Evolutionary conservation across 2,797 vertebrate genomes (phyloP).

Genomic region (Lates japonicus): DNA sequence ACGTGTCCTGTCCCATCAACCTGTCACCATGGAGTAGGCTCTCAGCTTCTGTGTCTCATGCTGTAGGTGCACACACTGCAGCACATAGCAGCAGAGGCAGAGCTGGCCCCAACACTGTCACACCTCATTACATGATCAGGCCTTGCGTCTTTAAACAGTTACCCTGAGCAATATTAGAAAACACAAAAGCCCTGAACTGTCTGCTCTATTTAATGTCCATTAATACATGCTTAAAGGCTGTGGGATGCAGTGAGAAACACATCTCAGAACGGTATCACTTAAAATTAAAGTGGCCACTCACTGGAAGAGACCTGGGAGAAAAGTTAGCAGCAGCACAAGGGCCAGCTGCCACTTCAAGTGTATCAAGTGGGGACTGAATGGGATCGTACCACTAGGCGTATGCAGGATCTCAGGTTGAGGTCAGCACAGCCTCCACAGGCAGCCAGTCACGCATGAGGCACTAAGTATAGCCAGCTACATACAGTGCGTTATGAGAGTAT

Average conservation of each 20-base stretch:
- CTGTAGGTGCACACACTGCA: conserved; percentile 70
- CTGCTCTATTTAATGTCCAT: not conserved
- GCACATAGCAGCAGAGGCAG: conserved; percentile 53
- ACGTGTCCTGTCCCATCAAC: conserved; percentile 79
- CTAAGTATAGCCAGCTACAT: conserved; percentile 11
- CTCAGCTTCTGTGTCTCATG: conserved; percentile 67
- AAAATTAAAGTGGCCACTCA: no score
- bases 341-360: conserved; percentile 71
- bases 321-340: conserved; percentile 65
- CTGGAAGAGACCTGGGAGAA: conserved; percentile 27
- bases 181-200: not conserved
- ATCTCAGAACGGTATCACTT: no score
- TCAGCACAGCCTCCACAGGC: conserved; percentile 23
- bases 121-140: conserved; percentile 16
- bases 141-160: conserved; percentile 10
- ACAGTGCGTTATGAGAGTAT: not conserved
- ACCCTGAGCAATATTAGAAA: conserved; percentile 3
- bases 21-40: conserved; percentile 81
- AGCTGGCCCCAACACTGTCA: conserved; percentile 23
- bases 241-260: conserved; percentile 25
- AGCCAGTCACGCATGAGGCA: conserved; percentile 32
- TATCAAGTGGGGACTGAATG: conserved; percentile 22
- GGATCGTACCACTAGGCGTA: conserved; percentile 34
- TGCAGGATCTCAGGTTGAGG: conserved; percentile 23
- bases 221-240: not conserved